Evolutionary conservation across 2,113 vertebrate species (phyloP).

Genomic region (Misgurnus mizolepis): DNA sequence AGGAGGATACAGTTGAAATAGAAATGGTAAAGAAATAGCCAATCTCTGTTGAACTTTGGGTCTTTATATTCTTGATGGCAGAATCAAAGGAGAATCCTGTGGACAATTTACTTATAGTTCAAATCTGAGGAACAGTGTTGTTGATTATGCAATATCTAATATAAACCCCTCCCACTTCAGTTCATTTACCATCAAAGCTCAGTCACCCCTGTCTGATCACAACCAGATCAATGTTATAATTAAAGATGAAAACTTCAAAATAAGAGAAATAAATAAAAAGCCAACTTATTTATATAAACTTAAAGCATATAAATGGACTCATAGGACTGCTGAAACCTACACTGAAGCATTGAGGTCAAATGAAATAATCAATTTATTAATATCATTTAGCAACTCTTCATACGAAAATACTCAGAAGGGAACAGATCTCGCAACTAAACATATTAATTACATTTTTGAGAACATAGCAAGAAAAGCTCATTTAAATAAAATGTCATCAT

Average conservation of each 20-base stretch:
- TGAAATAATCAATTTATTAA: not conserved
- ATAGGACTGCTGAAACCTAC: not conserved
- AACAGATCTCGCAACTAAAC: no score
- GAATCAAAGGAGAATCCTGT: not conserved
- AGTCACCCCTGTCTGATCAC: not conserved
- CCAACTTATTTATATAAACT: not conserved
- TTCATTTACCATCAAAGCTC: not conserved
- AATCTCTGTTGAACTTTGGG: not conserved
- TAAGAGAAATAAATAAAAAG: not conserved
- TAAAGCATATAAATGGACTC: not conserved
- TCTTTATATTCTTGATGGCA: not conserved
- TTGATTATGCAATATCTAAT: not conserved
- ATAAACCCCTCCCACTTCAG: not conserved
- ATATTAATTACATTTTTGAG: no score
- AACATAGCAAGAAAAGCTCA: not conserved
- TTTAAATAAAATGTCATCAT: not conserved
- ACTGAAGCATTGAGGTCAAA: not conserved
- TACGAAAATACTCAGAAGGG: no score
- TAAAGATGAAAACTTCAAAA: not conserved
- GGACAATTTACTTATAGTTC: not conserved
- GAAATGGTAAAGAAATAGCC: not conserved
- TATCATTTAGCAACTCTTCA: no score
- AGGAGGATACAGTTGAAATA: not conserved
- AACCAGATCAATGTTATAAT: not conserved
- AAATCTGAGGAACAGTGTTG: not conserved